Conservation (phyloP, 2,888 invertebrate genomes). For the Cabera pusaria region DNA sequence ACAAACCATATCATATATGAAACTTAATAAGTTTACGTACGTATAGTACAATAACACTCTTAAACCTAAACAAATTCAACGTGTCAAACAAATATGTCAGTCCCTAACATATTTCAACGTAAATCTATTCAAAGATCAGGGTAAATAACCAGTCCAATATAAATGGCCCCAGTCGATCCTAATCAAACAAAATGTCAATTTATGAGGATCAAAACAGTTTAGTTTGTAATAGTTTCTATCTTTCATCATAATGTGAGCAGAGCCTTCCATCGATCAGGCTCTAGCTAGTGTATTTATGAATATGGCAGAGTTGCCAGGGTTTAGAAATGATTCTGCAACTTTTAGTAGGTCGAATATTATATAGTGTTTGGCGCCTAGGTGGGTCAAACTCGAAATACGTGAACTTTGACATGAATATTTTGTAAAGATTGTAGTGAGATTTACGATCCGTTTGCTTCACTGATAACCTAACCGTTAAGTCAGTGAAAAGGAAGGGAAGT, state of each 20-base stretch:
- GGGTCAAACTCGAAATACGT: too few relatives aligned
- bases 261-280: slow-evolving; percentile 12
- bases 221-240: slow-evolving; percentile 6
- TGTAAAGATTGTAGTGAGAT: too few relatives aligned
- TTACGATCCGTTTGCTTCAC: too few relatives aligned
- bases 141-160: slow-evolving; percentile 4
- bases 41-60: too few relatives aligned
- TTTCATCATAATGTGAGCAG: slow-evolving; percentile 1
- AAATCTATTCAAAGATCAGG: slow-evolving; percentile 1
- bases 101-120: slow-evolving; percentile 7
- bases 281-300: neutral
- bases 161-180: slow-evolving; percentile 3
- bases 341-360: slow-evolving; percentile 10
- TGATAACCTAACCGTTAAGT: too few relatives aligned
- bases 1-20: too few relatives aligned
- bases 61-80: too few relatives aligned
- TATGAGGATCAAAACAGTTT: slow-evolving; percentile 3
- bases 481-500: too few relatives aligned
- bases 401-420: too few relatives aligned
- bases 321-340: slow-evolving; percentile 15
- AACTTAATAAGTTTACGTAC: too few relatives aligned
- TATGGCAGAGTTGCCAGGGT: slow-evolving; percentile 10
- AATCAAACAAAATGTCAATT: slow-evolving; percentile 8
- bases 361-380: too few relatives aligned
- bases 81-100: too few relatives aligned